Conservation (phyloP, 2,797 vertebrate species). For the Danio kyathit region DNA sequence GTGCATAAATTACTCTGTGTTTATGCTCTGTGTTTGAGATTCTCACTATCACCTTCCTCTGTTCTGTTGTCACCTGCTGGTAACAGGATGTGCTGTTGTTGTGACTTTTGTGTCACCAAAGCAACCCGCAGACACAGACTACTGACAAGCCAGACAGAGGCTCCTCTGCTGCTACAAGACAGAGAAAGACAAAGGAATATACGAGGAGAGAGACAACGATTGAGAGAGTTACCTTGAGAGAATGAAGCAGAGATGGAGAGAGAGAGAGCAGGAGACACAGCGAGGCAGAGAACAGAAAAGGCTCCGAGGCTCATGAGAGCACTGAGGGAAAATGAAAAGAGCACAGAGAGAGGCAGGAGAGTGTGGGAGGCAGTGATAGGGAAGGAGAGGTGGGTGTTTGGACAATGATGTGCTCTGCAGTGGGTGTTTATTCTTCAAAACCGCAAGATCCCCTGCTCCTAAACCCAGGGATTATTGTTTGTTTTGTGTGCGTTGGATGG, state of each 20-base stretch:
- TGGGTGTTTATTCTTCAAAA: constrained; percentile 25
- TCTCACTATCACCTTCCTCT: constrained; percentile 5
- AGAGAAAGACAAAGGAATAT: constrained; percentile 32
- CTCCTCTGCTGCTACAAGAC: constrained; percentile 3
- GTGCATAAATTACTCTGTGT: constrained; percentile 9
- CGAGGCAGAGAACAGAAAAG: constrained; percentile 23
- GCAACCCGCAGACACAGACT: constrained; percentile 4
- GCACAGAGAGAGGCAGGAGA: constrained; percentile 9
- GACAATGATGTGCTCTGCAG: constrained; percentile 4
- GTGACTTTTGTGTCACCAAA: constrained; percentile 36
- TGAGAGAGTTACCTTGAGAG: constrained; percentile 2
- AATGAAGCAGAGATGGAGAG: not conserved
- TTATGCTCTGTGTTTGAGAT: not conserved
- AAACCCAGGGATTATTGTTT: constrained; percentile 10
- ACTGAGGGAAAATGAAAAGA: constrained; percentile 31
- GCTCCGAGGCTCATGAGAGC: not conserved
- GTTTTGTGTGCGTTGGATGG: not conserved
- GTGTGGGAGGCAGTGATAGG: constrained; percentile 10
- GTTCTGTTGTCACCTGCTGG: constrained; percentile 2
- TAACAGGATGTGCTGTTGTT: constrained; percentile 33
- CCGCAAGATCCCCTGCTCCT: not conserved
- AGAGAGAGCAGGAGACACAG: constrained; percentile 1
- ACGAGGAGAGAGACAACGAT: not conserved
- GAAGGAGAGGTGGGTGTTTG: constrained; percentile 28
- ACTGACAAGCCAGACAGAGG: constrained; percentile 30